Evolutionary conservation across 2,888 invertebrate species (phyloP), one percentile per base, ranked within the genome.

Genomic region (Drosophila villosipedis): DNA sequence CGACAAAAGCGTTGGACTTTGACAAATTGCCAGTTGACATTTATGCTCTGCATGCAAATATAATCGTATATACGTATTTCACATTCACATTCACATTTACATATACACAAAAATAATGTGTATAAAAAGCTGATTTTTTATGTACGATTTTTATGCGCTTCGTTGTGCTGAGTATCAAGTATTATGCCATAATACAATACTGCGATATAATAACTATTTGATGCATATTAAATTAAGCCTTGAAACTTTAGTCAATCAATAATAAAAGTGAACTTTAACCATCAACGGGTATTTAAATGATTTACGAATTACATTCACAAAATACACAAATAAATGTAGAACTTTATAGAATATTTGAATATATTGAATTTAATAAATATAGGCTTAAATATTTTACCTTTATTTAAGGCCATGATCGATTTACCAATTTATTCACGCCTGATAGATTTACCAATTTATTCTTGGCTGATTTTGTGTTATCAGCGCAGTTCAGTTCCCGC

Each of bases 11-110:
- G 31, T 52, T 53, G 66, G 69, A 70, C 68, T 53, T 66, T 77
- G 80, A 82, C 72, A 76, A 79, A 79, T 82, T 62, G 63, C 80
- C 64, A 72, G 73, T 72, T 73, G 73, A 66, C 79, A 69, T 73
- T 73, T 67, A 30, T 63, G 75, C 35, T 60, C 37, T 68, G 80
- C 77, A 80, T 60, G 19, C 55, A 63, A 50, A 52, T 64, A 60
- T 57, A 68, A 71, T 47, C 25, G 30, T 19, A 57, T 35, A 61
- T 28, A 39, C 9, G 0, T 25, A 47, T 47, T 47, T 22, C 6
- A 22, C 14, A 47, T 25, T 14, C 2, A 19, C 16, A 41, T 10
- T 22, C 4, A 47, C 22, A 47, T 25, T 16, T 7, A 28, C 22
- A 30, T 16, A 25, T 1, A 16, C 7, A 47, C 4, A 47, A 22